phyloP scores from a whole-genome alignment of 2,888 invertebrate species.

The Hoplodrina blanda region DNA sequence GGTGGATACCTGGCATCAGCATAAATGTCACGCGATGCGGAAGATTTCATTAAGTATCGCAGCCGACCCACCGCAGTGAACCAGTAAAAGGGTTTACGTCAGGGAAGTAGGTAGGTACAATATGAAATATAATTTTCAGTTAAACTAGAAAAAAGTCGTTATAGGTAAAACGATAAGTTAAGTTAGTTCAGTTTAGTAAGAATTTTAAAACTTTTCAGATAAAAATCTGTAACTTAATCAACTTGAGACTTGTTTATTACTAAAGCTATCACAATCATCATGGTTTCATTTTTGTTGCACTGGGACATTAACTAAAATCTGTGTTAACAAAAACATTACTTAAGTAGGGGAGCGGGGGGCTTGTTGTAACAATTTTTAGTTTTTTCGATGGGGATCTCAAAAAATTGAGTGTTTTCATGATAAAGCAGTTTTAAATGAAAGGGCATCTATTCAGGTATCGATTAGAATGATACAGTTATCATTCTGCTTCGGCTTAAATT shows the following conservation, averaged over 20 bases:
- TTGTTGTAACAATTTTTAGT: too few relatives aligned
- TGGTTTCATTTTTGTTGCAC: background rate
- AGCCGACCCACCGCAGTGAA: conserved; percentile 81
- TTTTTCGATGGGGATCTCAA: too few relatives aligned
- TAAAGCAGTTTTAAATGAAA: too few relatives aligned
- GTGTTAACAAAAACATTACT: background rate
- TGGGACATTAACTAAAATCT: too few relatives aligned
- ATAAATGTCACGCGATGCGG: conserved; percentile 85
- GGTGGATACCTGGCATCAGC: conserved; percentile 82
- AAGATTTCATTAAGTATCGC: conserved; percentile 84
- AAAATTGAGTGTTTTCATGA: too few relatives aligned
- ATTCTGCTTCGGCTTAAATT: too few relatives aligned
- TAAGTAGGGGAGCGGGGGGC: too few relatives aligned
- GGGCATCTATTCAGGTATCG: too few relatives aligned
- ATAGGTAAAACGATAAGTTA: background rate
- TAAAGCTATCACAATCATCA: background rate
- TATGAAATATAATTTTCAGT: conserved; percentile 2
- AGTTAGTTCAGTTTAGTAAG: background rate
- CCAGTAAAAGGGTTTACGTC: conserved; percentile 43
- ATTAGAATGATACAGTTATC: too few relatives aligned
- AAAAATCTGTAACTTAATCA: background rate
- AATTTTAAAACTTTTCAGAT: background rate
- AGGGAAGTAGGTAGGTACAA: conserved; percentile 24
- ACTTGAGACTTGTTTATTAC: background rate
- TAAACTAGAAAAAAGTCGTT: background rate